These are phyloP conservation scores for Prunella fulvescens DNA, from an alignment of 2,113 vertebrate species.

Conservation along the genomic window DNA sequence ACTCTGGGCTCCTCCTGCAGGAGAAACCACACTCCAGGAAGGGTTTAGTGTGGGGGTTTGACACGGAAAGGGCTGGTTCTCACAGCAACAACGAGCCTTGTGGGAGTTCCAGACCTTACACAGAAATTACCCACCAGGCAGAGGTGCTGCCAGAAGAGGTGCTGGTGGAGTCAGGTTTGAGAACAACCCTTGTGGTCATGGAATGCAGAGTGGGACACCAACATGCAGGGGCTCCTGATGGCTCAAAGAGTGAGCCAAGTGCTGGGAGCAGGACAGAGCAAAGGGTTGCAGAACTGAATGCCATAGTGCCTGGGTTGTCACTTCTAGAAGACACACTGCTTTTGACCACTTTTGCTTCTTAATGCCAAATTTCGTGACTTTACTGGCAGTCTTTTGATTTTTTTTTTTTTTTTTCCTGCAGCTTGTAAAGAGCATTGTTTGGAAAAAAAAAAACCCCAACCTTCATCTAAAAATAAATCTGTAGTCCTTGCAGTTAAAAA, in stretches of 20 bases:
- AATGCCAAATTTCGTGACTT: not conserved
- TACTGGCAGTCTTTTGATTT: not conserved
- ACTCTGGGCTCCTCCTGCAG: not conserved
- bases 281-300: not conserved
- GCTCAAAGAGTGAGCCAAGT: rapidly evolving
- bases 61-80: not conserved
- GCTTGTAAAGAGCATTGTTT: not conserved
- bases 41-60: not conserved
- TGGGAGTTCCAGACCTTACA: not conserved
- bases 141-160: not conserved
- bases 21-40: not conserved
- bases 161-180: not conserved
- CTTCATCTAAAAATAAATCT: not conserved
- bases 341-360: not conserved
- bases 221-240: not conserved
- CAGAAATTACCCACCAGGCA: not conserved
- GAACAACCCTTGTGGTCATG: not conserved
- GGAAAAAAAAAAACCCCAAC: rapidly evolving
- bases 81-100: not conserved
- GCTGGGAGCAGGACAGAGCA: not conserved
- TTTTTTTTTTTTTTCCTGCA: not conserved
- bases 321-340: not conserved
- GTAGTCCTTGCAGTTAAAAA: not conserved
- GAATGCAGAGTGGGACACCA: not conserved
- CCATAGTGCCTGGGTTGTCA: not conserved